Evolutionary conservation across 2,888 invertebrate genomes (phyloP).

Genomic region (Catocala nupta): DNA sequence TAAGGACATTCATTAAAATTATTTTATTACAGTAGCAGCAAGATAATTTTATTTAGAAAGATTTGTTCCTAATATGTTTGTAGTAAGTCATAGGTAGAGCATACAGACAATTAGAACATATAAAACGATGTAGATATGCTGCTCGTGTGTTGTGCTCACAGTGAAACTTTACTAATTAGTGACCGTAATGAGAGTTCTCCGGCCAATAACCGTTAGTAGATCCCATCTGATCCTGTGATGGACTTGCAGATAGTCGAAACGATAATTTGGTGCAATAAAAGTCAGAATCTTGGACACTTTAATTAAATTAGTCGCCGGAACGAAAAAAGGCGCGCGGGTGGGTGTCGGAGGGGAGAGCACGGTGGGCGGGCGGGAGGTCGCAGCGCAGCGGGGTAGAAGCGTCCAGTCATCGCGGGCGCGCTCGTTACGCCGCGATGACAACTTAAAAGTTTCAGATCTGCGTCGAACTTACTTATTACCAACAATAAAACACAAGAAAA

Average conservation of each 20-base stretch:
- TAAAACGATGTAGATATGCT: no score
- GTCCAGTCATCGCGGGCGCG: constrained; percentile 4
- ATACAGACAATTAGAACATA: no score
- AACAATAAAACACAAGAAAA: constrained; percentile 5
- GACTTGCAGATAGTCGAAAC: constrained; percentile 19
- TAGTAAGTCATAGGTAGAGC: no score
- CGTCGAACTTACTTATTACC: neutral
- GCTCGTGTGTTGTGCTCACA: no score
- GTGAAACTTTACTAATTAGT: no score
- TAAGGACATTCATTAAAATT: no score
- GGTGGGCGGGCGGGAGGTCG: constrained; percentile 11
- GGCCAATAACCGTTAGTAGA: no score
- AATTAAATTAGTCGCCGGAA: constrained; percentile 43
- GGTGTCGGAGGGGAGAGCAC: constrained; percentile 21
- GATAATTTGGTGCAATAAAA: constrained; percentile 37
- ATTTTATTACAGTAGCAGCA: no score
- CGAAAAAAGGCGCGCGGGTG: constrained; percentile 32
- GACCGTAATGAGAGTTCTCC: no score
- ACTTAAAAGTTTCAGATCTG: constrained; percentile 3
- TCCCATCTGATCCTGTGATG: neutral
- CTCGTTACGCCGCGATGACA: constrained; percentile 3
- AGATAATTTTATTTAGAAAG: no score
- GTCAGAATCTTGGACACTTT: constrained; percentile 43
- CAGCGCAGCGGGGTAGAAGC: constrained; percentile 1
- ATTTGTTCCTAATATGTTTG: no score